Percentiles rank a stretch among this genome's conserved stretches.
phyloP scores from a whole-genome alignment of 2,797 vertebrate species.

The Onychomys torridus region DNA sequence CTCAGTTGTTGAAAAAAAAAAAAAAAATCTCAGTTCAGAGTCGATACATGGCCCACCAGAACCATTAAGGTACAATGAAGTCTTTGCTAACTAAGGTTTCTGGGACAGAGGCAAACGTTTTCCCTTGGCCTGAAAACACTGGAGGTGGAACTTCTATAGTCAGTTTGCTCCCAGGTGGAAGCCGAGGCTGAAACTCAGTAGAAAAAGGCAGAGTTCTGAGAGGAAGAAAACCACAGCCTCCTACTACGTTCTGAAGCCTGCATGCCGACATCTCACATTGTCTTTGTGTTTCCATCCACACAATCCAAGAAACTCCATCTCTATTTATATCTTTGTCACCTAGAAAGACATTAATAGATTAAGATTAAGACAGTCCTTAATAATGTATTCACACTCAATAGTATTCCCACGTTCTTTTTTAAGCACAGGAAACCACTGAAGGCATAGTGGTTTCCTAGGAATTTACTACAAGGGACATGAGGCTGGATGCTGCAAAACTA shows the following conservation, averaged over 20 bases:
- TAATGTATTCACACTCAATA: neutral
- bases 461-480: neutral
- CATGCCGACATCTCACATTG: neutral
- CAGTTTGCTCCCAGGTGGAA: neutral
- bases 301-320: neutral
- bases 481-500: neutral
- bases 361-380: neutral
- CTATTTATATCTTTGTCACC: slow-evolving; percentile 30
- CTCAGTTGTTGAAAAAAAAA: neutral
- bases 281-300: neutral
- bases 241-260: neutral
- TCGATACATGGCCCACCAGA: neutral
- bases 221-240: neutral
- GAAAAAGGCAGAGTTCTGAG: neutral
- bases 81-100: slow-evolving; percentile 23
- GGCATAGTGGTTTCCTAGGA: neutral
- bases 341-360: neutral
- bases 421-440: neutral
- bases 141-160: neutral
- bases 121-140: neutral
- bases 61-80: neutral
- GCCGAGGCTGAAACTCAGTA: neutral
- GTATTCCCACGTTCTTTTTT: neutral
- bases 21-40: slow-evolving; percentile 11
- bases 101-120: neutral